Evolutionary conservation across 2,113 vertebrate genomes (phyloP).

Genomic region (Xenotilapia caudafasciata): DNA sequence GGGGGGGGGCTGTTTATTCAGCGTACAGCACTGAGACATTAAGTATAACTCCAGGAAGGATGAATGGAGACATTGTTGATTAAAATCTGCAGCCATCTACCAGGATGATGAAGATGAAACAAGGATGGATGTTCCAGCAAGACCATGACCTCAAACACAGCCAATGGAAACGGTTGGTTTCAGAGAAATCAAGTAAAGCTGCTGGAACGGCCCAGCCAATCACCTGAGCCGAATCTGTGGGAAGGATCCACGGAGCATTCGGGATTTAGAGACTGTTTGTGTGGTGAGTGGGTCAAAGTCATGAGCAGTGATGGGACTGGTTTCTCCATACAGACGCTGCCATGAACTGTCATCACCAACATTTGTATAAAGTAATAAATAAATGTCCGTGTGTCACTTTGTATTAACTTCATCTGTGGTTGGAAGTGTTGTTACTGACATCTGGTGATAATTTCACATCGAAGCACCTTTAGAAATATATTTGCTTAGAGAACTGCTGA

Average conservation of each 20-base stretch:
- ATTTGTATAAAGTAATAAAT: neutral
- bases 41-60: rapidly evolving
- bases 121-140: neutral
- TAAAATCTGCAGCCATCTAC: neutral
- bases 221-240: neutral
- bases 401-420: neutral
- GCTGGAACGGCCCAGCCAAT: neutral
- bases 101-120: neutral
- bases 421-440: neutral
- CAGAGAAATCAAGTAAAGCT: neutral
- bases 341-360: neutral
- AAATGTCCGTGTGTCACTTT: neutral
- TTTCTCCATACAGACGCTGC: neutral
- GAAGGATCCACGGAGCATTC: neutral
- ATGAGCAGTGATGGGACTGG: neutral
- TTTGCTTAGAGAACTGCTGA: no score
- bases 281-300: neutral
- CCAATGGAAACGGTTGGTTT: neutral
- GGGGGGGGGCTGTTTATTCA: neutral
- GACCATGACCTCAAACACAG: neutral
- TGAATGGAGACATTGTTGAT: neutral
- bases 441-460: neutral
- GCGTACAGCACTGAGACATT: neutral
- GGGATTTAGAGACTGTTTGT: neutral
- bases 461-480: no score